Conservation (phyloP, 2,113 vertebrate genomes). For the Tyrannus savana region DNA sequence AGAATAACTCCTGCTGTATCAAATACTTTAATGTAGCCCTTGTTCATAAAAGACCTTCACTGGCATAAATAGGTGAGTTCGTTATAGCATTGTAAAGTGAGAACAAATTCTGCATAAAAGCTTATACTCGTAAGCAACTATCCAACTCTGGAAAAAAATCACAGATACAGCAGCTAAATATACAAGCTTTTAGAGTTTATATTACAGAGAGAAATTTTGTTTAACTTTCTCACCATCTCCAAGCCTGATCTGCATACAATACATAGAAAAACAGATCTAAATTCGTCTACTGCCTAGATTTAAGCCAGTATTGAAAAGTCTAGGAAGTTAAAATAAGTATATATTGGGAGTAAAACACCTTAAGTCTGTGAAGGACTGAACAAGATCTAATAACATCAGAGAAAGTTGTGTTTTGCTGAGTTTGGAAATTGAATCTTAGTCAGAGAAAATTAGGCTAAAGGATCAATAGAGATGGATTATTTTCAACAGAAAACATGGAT, state of each 20-base stretch:
- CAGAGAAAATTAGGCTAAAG: constrained; percentile 61
- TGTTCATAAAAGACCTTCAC: background rate
- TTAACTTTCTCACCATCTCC: background rate
- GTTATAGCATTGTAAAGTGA: background rate
- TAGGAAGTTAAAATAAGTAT: background rate
- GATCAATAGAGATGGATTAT: constrained; percentile 67
- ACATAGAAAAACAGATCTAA: background rate
- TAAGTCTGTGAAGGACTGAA: constrained; percentile 22
- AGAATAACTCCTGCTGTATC: background rate
- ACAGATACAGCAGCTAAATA: background rate
- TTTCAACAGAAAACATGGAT: constrained; percentile 53
- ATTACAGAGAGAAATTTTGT: background rate
- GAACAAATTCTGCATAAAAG: background rate
- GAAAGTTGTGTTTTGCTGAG: constrained; percentile 52
- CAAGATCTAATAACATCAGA: constrained; percentile 23
- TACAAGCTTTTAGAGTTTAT: background rate
- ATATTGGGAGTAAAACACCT: background rate
- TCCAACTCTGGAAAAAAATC: background rate
- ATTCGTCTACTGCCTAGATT: background rate
- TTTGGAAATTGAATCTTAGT: constrained; percentile 60
- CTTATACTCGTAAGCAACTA: background rate
- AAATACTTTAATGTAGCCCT: background rate
- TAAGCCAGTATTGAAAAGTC: background rate
- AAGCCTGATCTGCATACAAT: background rate
- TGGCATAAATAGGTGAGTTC: background rate